These are phyloP conservation scores for Grallaria varia DNA, from an alignment of 2,113 vertebrate species.

Conservation along the genomic window DNA sequence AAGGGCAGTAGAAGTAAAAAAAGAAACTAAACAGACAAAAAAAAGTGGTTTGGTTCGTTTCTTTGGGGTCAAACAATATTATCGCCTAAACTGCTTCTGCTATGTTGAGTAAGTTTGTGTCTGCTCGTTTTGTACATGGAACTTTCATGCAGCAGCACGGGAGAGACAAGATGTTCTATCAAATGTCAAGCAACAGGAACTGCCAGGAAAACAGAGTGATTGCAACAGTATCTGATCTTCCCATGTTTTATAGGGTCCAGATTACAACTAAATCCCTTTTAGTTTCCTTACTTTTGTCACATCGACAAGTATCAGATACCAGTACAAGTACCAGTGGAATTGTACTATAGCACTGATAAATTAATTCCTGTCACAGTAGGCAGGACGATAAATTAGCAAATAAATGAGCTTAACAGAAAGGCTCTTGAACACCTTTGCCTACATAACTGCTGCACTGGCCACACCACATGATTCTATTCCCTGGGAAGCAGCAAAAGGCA, in stretches of 20 bases:
- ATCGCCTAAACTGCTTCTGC: neutral
- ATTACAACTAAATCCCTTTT: neutral
- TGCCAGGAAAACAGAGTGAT: neutral
- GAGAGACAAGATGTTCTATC: neutral
- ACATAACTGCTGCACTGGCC: neutral
- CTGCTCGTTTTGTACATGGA: neutral
- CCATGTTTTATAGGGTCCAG: neutral
- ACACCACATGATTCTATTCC: neutral
- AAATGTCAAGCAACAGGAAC: neutral
- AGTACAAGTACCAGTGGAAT: neutral
- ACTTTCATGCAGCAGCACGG: neutral
- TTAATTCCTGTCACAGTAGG: neutral
- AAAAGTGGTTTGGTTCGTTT: neutral
- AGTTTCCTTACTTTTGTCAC: neutral
- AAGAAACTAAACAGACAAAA: too few relatives aligned
- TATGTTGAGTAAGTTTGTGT: neutral
- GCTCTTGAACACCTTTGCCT: neutral
- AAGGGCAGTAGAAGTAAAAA: neutral
- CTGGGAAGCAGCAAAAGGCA: neutral
- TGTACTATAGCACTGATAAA: neutral
- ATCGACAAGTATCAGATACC: neutral
- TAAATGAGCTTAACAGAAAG: neutral
- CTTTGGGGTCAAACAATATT: neutral
- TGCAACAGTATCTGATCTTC: neutral
- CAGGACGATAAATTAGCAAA: constrained; percentile 15